These are phyloP conservation scores for Dryoscopus gambensis DNA, from an alignment of 2,113 vertebrate species.

Conservation along the genomic window DNA sequence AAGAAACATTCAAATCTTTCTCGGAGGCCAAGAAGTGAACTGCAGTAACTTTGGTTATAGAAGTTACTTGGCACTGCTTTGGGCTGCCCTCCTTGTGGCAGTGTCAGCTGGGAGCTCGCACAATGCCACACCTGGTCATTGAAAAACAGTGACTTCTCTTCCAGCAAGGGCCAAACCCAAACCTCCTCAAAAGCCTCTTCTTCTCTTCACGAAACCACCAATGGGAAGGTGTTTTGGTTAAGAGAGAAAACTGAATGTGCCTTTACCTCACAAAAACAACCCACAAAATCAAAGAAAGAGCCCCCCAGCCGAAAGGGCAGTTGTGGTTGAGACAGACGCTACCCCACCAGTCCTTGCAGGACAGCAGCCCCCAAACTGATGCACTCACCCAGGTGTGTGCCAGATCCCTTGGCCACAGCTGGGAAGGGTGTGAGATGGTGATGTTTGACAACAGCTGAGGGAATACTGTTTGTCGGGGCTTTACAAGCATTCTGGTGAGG, in stretches of 20 bases:
- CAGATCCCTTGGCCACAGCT: too few relatives aligned
- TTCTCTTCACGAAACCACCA: neutral
- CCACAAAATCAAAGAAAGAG: neutral
- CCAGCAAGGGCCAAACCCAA: neutral
- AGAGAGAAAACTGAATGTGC: neutral
- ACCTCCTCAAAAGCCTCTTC: neutral
- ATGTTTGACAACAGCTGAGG: neutral
- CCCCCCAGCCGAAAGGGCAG: fast-evolving
- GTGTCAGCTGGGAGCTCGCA: neutral
- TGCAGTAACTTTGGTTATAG: too few relatives aligned
- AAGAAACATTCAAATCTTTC: neutral
- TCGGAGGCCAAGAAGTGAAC: neutral
- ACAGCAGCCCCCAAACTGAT: neutral
- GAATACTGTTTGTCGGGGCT: neutral
- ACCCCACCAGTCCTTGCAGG: fast-evolving
- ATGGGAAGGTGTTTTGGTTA: neutral
- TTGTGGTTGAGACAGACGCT: neutral
- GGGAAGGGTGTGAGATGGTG: neutral
- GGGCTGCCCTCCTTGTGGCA: neutral
- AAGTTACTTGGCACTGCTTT: neutral
- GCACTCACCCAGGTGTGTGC: too few relatives aligned
- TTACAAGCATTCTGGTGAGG: fast-evolving
- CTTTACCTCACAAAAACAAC: neutral
- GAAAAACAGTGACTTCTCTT: fast-evolving
- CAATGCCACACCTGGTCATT: fast-evolving